Base-by-base conservation (phyloP, 2,113 vertebrate species). In the Rana temporaria region DNA sequence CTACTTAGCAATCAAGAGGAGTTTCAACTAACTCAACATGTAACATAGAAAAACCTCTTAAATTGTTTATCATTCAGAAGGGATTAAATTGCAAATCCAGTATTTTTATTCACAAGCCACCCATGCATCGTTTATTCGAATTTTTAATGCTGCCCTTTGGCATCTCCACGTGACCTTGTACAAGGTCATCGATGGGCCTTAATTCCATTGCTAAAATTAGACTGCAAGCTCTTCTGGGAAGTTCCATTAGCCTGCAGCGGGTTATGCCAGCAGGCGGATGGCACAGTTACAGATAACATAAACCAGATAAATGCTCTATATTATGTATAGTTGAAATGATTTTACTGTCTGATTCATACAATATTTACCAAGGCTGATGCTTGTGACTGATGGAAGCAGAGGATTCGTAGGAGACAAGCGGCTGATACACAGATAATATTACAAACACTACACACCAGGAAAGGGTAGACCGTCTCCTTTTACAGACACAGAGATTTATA, bases 201-300 rank as follows among this genome's bases (percentile, higher is more conserved):
- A 19, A 64, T 32, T 42, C 30, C 26, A 34, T 38, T 57, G 69
- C 53, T 24, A 68, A 42, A 60, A 79, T 79, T 68, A 69, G 53
- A 69, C 56, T 79, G 52, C 19, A 38, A 69, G 78, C 30, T 68
- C 78, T 69, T 69, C 53, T 59, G 78, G 53, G 30, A 60, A 79
- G 26, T 30, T 16, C 6, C 22, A 73, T 73, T 73, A 32, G 4
- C 32, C 42, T n/a, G n/a, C n/a, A 12, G 34, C 14, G 34, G 65
- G 17, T 67, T 18, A 38, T 67, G 30, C 24, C 65, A 34, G 30
- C 26, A 57, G 65, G n/a, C 52, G 57, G 64, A 59, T 79, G 76
- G 26, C 22, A 30, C 18, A 64, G n/a, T 18, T 19, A 2, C n/a
- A 65, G 14, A 55, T 32, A 12, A 15, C 63, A 14, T 52, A 65